Evolutionary conservation across 2,888 invertebrate species (phyloP), one percentile per base, ranked within the genome.

Genomic region (Oasisia sp.): DNA sequence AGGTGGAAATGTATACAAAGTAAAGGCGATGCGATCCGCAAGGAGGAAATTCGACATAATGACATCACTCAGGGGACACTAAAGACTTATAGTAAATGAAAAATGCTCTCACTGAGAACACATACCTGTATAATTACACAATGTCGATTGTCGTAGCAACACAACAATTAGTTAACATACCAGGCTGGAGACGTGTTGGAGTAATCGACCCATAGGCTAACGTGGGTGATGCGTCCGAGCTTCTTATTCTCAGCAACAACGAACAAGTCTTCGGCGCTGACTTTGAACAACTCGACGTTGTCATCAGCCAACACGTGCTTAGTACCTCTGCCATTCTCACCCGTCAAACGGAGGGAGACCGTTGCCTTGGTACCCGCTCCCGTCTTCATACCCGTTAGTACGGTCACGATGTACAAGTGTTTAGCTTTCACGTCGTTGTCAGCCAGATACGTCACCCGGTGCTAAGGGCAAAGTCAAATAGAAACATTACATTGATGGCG

Each of bases 201-300:
- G 92, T 94, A 95, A 92, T 95, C 95, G 93, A 95, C 95, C 95
- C 95, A 95, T 0, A 95, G 89, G 27, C 94, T 93, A 5, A 95
- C 92, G 32, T 94, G 93, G 38, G 93, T 90, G 7, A 95, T 91
- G 5, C 94, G 93, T 14, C 95, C 95, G 8, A 95, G 93, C 32
- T 93, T 92, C 7, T 92, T 27, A 4, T 93, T 93, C 8, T 95
- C 95, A 8, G 95, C 94, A 56, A 95, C 45, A 32, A 95, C 91
- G 93, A 95, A 95, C 95, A 95, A 95, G 92, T 95, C 95, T 92
- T 95, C 94, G 32, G 93, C 94, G 0, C 95, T 95, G 11, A 94
- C 50, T 11, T 12, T 2, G 12, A 50, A 50, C 50, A 50, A 7
- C 50, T 0, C 50, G 9, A 50, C 12, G 50, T 50, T 1, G 50